Percentiles rank a stretch among this genome's conserved stretches.
Conservation (phyloP, 2,888 invertebrate species). For the Exocentrus adspersus region DNA sequence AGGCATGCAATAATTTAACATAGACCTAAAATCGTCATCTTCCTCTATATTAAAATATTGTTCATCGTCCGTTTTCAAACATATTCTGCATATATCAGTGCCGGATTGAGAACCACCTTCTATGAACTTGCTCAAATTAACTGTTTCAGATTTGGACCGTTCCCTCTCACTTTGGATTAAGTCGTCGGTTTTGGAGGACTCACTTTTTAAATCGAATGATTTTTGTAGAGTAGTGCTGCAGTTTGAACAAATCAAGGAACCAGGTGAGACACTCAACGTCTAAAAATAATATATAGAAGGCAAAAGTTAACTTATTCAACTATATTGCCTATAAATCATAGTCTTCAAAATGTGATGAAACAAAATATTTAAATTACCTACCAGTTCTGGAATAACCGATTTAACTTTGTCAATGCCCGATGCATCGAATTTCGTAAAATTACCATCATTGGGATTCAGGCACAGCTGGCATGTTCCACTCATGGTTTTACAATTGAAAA, state of each 20-base stretch:
- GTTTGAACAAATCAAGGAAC: background rate
- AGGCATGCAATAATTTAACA: background rate
- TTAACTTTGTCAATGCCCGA: background rate
- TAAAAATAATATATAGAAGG: too few relatives aligned
- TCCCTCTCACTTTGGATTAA: background rate
- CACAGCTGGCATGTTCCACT: conserved; percentile 1
- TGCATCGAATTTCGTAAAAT: background rate
- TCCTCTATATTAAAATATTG: background rate
- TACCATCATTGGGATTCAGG: background rate
- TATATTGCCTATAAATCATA: too few relatives aligned
- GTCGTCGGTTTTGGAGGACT: background rate
- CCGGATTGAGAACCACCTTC: background rate
- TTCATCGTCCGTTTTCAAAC: background rate
- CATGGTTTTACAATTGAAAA: too few relatives aligned
- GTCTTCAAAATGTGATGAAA: too few relatives aligned
- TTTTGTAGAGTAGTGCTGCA: background rate
- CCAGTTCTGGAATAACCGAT: conserved; percentile 8
- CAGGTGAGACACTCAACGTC: background rate
- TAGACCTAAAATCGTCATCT: background rate
- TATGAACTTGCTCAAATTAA: background rate
- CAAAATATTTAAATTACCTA: too few relatives aligned
- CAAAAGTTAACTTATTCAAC: too few relatives aligned
- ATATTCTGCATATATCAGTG: conserved; percentile 5
- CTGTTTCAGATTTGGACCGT: background rate
- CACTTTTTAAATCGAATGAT: background rate